Conservation (phyloP, 2,888 invertebrate species). For the Philopedon plagiatum region DNA sequence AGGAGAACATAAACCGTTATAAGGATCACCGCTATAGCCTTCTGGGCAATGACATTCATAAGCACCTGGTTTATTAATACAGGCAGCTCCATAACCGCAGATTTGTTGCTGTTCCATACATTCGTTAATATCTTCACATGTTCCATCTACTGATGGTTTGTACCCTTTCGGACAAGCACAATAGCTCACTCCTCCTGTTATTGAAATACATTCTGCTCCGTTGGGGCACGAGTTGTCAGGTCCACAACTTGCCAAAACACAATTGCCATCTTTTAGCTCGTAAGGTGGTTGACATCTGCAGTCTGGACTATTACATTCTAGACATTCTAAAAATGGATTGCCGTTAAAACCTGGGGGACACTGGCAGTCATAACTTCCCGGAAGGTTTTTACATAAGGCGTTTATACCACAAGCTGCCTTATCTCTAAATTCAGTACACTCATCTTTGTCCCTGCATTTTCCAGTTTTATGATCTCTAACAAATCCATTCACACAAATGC, state of each 20-base stretch:
- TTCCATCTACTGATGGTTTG: conserved; percentile 81
- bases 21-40: conserved; percentile 86
- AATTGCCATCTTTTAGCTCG: conserved; percentile 83
- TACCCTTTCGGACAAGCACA: conserved; percentile 94
- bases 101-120: conserved; percentile 82
- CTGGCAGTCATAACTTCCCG: conserved; percentile 94
- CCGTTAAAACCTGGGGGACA: conserved; percentile 91
- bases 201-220: conserved; percentile 92
- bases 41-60: conserved; percentile 86
- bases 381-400: conserved; percentile 92
- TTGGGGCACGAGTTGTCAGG: conserved; percentile 85
- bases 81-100: conserved; percentile 91
- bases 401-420: conserved; percentile 89
- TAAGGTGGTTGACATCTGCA: conserved; percentile 92
- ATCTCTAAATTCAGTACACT: conserved; percentile 82
- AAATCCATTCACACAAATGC: conserved; percentile 91
- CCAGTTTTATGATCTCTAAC: conserved; percentile 81
- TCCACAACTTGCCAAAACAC: conserved; percentile 88
- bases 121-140: conserved; percentile 90
- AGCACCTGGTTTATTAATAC: conserved; percentile 84
- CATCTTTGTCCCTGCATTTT: conserved; percentile 88
- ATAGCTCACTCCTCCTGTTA: conserved; percentile 91
- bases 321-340: conserved; percentile 88
- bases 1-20: conserved; percentile 85
- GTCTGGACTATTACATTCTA: conserved; percentile 84